Conservation (phyloP, 2,797 vertebrate species). For the Etheostoma nigrum region DNA sequence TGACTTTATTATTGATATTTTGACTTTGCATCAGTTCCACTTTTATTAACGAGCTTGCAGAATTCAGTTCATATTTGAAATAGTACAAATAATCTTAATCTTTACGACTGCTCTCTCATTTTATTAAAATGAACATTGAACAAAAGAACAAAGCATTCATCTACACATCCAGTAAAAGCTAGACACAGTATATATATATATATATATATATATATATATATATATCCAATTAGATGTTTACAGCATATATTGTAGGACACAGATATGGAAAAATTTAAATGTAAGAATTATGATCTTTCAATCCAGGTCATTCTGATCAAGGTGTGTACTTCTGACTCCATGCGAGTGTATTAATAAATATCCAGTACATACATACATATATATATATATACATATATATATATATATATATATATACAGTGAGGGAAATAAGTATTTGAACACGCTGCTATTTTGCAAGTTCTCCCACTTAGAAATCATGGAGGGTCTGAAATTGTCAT, state of each 20-base stretch:
- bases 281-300: neutral
- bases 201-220: no score
- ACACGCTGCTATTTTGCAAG: no score
- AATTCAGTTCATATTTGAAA: neutral
- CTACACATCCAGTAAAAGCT: conserved; percentile 12
- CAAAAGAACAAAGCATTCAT: conserved; percentile 27
- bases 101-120: conserved; percentile 36
- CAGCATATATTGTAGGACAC: conserved; percentile 1
- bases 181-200: no score
- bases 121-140: conserved; percentile 62
- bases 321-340: conserved; percentile 7
- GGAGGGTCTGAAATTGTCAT: no score
- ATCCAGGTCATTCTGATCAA: neutral
- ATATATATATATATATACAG: no score
- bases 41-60: neutral
- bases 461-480: no score
- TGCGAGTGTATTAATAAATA: neutral
- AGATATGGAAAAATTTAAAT: conserved; percentile 11
- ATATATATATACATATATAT: no score
- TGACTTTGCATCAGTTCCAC: no score
- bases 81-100: conserved; percentile 31
- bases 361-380: no score
- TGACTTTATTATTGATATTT: no score
- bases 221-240: neutral
- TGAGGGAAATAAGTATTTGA: no score